Percentiles rank a stretch among this genome's conserved stretches.
Conservation (phyloP, 2,113 vertebrate genomes). For the Blennius ocellaris region DNA sequence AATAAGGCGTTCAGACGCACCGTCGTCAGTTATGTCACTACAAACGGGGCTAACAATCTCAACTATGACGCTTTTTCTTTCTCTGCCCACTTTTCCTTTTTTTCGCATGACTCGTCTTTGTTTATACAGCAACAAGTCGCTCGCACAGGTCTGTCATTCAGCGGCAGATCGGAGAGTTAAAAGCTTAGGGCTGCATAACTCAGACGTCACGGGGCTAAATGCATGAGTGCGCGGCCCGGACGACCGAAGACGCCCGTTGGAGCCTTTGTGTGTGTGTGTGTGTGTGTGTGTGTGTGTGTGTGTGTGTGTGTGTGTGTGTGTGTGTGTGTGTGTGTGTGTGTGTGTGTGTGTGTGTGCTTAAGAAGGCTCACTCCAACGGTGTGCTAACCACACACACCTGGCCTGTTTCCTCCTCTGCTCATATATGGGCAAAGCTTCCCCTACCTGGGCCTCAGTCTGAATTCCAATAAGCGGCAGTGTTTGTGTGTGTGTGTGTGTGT, state of each 20-base stretch:
- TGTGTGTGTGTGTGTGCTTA: slow-evolving; percentile 52
- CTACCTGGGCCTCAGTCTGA: slow-evolving; percentile 79
- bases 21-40: slow-evolving; percentile 37
- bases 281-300: slow-evolving; percentile 24
- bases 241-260: slow-evolving; percentile 20
- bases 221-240: slow-evolving; percentile 35
- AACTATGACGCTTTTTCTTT: slow-evolving; percentile 50
- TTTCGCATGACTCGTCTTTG: slow-evolving; percentile 67
- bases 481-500: slow-evolving; percentile 6
- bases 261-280: slow-evolving; percentile 25
- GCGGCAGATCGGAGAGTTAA: slow-evolving; percentile 42
- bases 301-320: background rate
- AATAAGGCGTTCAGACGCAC: slow-evolving; percentile 43
- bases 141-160: slow-evolving; percentile 52
- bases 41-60: slow-evolving; percentile 57
- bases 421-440: slow-evolving; percentile 83
- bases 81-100: slow-evolving; percentile 54
- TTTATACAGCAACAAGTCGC: slow-evolving; percentile 75
- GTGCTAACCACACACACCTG: slow-evolving; percentile 78
- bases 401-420: slow-evolving; percentile 71
- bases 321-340: slow-evolving; percentile 22
- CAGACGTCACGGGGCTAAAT: slow-evolving; percentile 50
- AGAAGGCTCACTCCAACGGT: slow-evolving; percentile 65
- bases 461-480: slow-evolving; percentile 74
- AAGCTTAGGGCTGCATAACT: slow-evolving; percentile 43